Evolutionary conservation across 2,888 invertebrate species (phyloP).

Genomic region (Plusia festucae): DNA sequence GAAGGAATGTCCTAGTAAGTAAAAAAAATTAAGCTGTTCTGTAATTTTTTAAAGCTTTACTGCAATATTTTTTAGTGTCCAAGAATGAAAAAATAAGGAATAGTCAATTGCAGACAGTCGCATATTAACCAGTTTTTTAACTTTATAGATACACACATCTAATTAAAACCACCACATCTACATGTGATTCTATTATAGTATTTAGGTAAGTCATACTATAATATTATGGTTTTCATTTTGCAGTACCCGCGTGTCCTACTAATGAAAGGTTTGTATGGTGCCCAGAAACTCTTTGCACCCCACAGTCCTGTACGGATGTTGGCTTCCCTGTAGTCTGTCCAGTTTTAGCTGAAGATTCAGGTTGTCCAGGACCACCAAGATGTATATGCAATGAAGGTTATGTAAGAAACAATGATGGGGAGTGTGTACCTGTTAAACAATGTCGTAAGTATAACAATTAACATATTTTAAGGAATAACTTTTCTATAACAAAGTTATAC

Average conservation of each 20-base stretch:
- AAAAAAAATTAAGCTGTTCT: no score
- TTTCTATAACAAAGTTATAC: no score
- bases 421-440: constrained; percentile 54
- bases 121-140: no score
- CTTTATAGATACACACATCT: no score
- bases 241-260: constrained; percentile 33
- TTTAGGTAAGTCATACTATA: no score
- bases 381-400: constrained; percentile 34
- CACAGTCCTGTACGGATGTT: constrained; percentile 38
- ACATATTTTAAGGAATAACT: background rate
- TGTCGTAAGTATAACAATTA: constrained; percentile 54
- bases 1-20: constrained; percentile 62
- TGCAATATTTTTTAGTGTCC: no score
- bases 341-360: background rate
- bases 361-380: constrained; percentile 17
- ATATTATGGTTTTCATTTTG: background rate
- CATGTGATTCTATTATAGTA: no score
- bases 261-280: constrained; percentile 52
- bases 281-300: constrained; percentile 42
- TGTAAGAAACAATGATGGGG: constrained; percentile 32
- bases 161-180: no score
- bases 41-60: no score
- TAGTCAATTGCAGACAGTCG: no score
- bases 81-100: no score
- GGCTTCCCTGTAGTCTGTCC: constrained; percentile 44